Evolutionary conservation across 2,888 invertebrate genomes (phyloP).

Genomic region (Drosophila barbarae): DNA sequence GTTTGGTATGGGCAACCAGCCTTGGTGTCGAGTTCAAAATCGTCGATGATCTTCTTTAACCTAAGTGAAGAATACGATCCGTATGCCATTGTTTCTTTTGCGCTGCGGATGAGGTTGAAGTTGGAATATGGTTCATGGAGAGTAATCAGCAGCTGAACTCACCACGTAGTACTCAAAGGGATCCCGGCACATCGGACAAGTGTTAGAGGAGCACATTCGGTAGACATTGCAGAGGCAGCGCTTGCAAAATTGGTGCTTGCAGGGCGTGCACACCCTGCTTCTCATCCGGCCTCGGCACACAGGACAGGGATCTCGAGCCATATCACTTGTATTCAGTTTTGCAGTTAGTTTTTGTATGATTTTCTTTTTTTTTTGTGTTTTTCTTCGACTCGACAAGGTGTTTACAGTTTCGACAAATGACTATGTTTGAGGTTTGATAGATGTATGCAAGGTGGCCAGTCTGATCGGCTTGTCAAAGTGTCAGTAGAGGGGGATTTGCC

Average conservation of each 20-base stretch:
- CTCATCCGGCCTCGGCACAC: constrained; percentile 48
- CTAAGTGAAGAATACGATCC: constrained; percentile 51
- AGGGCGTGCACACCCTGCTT: constrained; percentile 44
- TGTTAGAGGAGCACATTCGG: constrained; percentile 31
- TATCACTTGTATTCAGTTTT: constrained; percentile 18
- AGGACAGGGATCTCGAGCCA: constrained; percentile 42
- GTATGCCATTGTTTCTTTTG: constrained; percentile 15
- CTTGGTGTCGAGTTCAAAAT: background rate
- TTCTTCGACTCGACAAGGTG: background rate
- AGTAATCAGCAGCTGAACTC: background rate
- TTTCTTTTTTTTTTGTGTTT: background rate
- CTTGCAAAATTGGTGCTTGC: constrained; percentile 55
- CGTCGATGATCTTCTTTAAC: background rate
- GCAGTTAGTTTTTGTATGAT: background rate
- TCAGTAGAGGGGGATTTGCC: too few relatives aligned
- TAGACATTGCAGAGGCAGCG: constrained; percentile 46
- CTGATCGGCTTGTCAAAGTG: too few relatives aligned
- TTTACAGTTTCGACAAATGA: background rate
- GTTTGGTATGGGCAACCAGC: background rate
- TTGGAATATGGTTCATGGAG: background rate
- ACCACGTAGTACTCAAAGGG: constrained; percentile 53
- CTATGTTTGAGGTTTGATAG: constrained; percentile 21
- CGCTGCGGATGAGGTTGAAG: constrained; percentile 23
- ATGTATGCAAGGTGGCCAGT: background rate
- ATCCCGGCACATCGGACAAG: constrained; percentile 54